Evolutionary conservation across 2,888 invertebrate genomes (phyloP), one percentile per base, ranked within the genome.

Genomic region (Drosophila falleni): DNA sequence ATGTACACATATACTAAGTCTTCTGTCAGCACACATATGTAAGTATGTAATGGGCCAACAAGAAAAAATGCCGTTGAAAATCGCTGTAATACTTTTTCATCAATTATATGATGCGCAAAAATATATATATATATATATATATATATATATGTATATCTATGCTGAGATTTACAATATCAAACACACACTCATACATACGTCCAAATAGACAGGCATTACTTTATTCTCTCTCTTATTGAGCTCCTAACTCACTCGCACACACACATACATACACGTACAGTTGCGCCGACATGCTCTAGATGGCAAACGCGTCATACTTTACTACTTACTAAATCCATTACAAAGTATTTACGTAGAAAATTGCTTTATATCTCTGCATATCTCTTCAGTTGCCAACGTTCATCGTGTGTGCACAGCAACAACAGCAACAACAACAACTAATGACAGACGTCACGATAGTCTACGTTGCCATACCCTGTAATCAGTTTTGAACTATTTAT

Each of bases 51-150:
- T 61, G 66, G 63, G 54, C 60, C 49, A 50, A 64, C 41, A 15
- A 63, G 60, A 72, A 74, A 85, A 74, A 86, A 80, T 78, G 81
- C 72, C 61, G 80, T 78, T 89, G 90, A 88, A 89, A 89, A 83
- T 88, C 81, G 80, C 80, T 81, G 86, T 90, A 89, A 87, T 90
- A 86, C 89, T 89, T 89, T 84, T 86, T 86, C 90, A 87, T 89
- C 90, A 89, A 89, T 90, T 90, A 89, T 89, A 89, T 90, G 90
- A 89, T 84, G 90, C 89, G 90, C 87, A 89, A 89, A 85, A 84
- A 73, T 71, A 63, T 63, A 74, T 66, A 56, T 59, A 44, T 42
- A 47, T 62, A 59, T 71, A 47, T 62, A 62, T 71, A 53, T 59
- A 72, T 84, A n/a, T n/a, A 56, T 59, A 44, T 42, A 47, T 62